Evolutionary conservation across 2,888 invertebrate genomes (phyloP), one percentile per base, ranked within the genome.

Genomic region (Tridacna crocea): DNA sequence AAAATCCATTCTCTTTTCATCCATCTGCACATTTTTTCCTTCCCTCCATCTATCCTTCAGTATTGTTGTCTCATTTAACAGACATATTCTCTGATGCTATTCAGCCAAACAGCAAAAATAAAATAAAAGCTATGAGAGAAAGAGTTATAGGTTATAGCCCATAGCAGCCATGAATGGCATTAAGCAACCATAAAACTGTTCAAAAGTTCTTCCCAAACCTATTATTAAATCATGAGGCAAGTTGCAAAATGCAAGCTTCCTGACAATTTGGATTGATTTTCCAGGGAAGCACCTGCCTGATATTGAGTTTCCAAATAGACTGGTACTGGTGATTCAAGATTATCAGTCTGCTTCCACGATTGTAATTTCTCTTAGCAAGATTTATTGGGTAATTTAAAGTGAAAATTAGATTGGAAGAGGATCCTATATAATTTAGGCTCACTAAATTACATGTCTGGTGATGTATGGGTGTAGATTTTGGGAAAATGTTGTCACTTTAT

Each of bases 341-440:
- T 80, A 83, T 72, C 77, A 80, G 83, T 75, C 83, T 75, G 80
- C 60, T 78, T 78, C 63, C 58, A 46, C 63, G 78, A 72, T 78
- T 75, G 75, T 83, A 80, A 80, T 83, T 80, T 68, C 80, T 83
- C 78, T 75, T 80, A 66, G 79, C 60, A 75, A 80, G 83, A 83
- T 83, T 80, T 83, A 83, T 84, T 79, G 81, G 84, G 79, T 84
- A 84, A 84, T 84, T 79, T 79, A 75, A 81, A 82, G 84, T 84
- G 84, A 84, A 84, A 84, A 84, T 84, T 84, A 77, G 84, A 84
- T 82, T 84, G 77, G 79, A 17, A 68, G 72, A 68, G 47, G 48
- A 60, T 80, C 80, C 77, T 80, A 78, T 84, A 84, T 80, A 84
- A 84, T 84, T 80, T 84, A 78, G 84, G 66, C 78, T 75, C 75